phyloP scores from a whole-genome alignment of 2,797 vertebrate genomes.

The Parauchenoglanis punctatus region DNA sequence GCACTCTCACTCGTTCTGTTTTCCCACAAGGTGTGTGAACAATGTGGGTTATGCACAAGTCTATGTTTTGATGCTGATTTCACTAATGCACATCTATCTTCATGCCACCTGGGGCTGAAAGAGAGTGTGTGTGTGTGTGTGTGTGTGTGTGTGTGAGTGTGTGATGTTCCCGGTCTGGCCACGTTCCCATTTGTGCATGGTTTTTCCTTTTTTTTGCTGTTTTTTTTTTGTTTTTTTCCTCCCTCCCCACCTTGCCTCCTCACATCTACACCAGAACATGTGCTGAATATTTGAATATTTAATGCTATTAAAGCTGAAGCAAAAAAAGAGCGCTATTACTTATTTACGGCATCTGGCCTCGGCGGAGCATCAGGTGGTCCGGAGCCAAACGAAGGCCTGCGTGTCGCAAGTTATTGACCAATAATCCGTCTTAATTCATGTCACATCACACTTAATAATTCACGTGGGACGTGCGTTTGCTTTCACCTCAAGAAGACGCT shows the following conservation, averaged over 20 bases:
- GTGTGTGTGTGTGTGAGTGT: conserved; percentile 37
- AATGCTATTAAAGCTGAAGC: conserved; percentile 88
- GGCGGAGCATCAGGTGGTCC: conserved; percentile 86
- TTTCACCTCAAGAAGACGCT: conserved; percentile 6
- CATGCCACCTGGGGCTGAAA: conserved; percentile 72
- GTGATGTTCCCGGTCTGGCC: conserved; percentile 64
- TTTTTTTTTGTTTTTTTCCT: background rate
- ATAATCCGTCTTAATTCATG: conserved; percentile 96
- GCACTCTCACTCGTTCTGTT: background rate
- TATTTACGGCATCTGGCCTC: conserved; percentile 90
- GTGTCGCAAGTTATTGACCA: conserved; percentile 93
- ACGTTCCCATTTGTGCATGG: conserved; percentile 63
- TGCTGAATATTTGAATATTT: conserved; percentile 98
- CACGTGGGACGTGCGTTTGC: conserved; percentile 57
- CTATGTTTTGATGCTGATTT: conserved; percentile 39
- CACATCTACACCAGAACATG: conserved; percentile 76
- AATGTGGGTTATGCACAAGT: conserved; percentile 24
- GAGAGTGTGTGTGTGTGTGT: conserved; percentile 41
- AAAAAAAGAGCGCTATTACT: conserved; percentile 82
- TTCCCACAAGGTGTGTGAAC: conserved; percentile 30
- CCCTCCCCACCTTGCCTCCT: conserved; percentile 63
- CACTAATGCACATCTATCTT: conserved; percentile 58
- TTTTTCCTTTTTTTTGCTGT: background rate
- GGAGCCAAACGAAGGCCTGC: conserved; percentile 80
- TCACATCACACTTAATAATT: conserved; percentile 86